A percentile compares a stretch with the other conserved stretches of the same genome.
Evolutionary conservation across 2,113 vertebrate species (phyloP).

Genomic region (Colistium nudipinnis): DNA sequence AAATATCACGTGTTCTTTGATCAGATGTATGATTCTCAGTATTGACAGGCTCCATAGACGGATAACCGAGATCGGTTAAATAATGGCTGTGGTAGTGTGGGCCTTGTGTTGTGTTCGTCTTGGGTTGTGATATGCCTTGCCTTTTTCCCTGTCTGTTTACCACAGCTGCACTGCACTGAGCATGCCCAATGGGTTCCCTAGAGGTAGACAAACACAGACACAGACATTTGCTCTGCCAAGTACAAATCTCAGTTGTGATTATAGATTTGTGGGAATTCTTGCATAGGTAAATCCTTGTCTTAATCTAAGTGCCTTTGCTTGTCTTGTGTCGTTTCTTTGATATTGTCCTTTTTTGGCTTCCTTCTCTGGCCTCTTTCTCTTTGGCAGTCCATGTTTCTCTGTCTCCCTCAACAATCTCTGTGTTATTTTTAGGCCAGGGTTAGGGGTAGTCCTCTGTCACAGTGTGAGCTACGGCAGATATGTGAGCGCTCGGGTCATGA

Average conservation of each 20-base stretch:
- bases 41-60: background rate
- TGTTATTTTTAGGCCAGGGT: constrained; percentile 74
- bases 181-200: constrained; percentile 38
- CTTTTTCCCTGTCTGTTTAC: constrained; percentile 54
- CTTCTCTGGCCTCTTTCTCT: constrained; percentile 7
- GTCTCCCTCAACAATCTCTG: constrained; percentile 40
- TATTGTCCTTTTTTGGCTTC: constrained; percentile 37
- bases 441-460: constrained; percentile 49
- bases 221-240: background rate
- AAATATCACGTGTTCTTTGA: background rate
- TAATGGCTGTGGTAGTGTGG: constrained; percentile 9
- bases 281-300: constrained; percentile 23
- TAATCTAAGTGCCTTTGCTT: background rate
- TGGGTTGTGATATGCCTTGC: constrained; percentile 36
- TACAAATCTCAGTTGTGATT: constrained; percentile 31
- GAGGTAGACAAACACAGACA: constrained; percentile 28
- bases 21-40: background rate
- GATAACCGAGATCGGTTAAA: background rate
- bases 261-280: constrained; percentile 18
- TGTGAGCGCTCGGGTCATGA: constrained; percentile 40
- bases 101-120: constrained; percentile 2
- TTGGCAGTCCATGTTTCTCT: constrained; percentile 26
- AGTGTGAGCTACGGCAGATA: constrained; percentile 63
- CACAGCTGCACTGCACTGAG: constrained; percentile 40
- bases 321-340: constrained; percentile 22